Percentiles rank a stretch among this genome's conserved stretches.
These are phyloP conservation scores for Dasypus novemcinctus DNA, from an alignment of 2,113 vertebrate genomes.

Conservation along the genomic window DNA sequence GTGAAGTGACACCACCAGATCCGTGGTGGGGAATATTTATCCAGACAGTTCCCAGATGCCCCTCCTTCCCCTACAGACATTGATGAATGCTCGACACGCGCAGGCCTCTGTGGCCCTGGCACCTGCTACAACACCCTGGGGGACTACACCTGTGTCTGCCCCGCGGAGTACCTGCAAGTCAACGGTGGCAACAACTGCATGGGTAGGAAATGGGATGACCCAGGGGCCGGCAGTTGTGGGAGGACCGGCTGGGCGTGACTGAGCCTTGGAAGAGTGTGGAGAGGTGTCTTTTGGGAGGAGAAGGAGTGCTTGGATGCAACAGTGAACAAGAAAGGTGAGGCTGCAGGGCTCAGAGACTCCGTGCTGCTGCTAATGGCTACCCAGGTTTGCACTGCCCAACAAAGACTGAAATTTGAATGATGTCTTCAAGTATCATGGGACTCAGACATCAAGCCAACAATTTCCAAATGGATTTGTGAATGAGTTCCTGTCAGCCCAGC, in stretches of 20 bases:
- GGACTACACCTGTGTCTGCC: constrained; percentile 96
- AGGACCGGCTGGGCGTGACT: fast-evolving
- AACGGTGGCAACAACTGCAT: constrained; percentile 95
- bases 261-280: background rate
- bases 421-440: background rate
- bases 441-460: background rate
- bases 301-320: background rate
- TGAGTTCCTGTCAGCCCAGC: background rate
- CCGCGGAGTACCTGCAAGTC: constrained; percentile 95
- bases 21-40: too few species aligned
- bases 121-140: constrained; percentile 96
- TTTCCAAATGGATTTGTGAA: background rate
- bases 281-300: background rate
- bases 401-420: background rate
- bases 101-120: constrained; percentile 92
- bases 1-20: background rate
- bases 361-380: background rate
- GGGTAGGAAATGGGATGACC: constrained; percentile 83
- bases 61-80: constrained; percentile 84
- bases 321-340: background rate
- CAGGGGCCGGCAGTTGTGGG: background rate
- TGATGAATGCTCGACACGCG: constrained; percentile 91
- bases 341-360: background rate
- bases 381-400: background rate
- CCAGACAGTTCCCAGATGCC: background rate